These are phyloP conservation scores for Balanococcus diminutus DNA, from an alignment of 2,888 invertebrate genomes.

Conservation along the genomic window DNA sequence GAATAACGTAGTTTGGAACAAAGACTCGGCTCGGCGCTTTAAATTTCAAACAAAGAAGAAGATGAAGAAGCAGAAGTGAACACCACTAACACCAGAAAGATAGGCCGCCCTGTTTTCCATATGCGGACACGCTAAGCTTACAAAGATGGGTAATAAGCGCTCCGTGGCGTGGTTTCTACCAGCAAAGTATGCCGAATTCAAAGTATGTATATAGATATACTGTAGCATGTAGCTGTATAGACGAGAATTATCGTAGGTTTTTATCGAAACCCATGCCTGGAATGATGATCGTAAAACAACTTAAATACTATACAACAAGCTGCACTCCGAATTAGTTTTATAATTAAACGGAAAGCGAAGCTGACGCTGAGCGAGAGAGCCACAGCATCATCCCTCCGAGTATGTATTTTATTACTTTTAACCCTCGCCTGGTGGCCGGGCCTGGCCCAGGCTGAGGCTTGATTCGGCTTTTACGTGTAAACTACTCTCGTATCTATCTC, in stretches of 20 bases:
- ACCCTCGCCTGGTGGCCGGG: too few species aligned
- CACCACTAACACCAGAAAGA: neutral
- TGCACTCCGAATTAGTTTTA: neutral
- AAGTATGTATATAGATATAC: too few species aligned
- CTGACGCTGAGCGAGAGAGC: neutral
- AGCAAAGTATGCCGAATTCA: too few species aligned
- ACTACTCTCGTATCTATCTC: neutral
- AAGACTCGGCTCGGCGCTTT: neutral
- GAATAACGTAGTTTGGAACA: too few species aligned
- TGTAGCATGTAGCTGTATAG: neutral
- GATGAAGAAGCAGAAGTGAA: neutral
- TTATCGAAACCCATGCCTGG: neutral
- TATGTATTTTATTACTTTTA: neutral
- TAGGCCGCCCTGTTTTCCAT: too few species aligned
- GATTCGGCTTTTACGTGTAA: neutral
- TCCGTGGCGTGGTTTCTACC: too few species aligned
- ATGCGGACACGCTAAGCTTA: too few species aligned
- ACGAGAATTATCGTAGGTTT: neutral
- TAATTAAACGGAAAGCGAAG: neutral
- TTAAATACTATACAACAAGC: neutral
- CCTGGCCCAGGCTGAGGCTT: too few species aligned
- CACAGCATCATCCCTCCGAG: too few species aligned
- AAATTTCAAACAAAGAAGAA: neutral
- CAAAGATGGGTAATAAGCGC: too few species aligned
- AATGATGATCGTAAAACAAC: neutral